Conservation (phyloP, 30 jellyfish, hydroid and myxozoan species). For the Mastigias papua region DNA sequence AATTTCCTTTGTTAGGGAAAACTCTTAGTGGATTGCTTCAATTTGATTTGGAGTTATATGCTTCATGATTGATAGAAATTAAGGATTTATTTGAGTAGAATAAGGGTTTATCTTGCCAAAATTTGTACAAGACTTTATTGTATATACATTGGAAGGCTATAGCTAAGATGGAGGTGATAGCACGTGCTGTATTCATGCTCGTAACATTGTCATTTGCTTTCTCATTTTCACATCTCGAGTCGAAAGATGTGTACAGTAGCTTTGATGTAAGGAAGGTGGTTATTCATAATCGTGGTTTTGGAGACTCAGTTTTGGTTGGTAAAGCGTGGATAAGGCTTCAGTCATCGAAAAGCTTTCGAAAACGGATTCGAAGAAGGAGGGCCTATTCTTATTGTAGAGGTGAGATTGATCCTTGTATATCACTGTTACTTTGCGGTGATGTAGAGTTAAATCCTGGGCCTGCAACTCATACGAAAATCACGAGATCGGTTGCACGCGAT, state of each 20-base stretch:
- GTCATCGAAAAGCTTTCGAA: too few species aligned
- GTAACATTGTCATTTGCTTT: background rate
- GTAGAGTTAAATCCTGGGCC: slow-evolving; percentile 11
- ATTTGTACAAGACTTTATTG: too few species aligned
- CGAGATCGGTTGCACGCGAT: background rate
- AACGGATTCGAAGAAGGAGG: slow-evolving; percentile 9
- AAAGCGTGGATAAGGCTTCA: background rate
- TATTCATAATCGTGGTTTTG: background rate
- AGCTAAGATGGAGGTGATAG: too few species aligned
- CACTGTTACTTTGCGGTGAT: slow-evolving; percentile 4
- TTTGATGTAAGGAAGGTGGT: background rate
- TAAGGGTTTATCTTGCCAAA: too few species aligned
- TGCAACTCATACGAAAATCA: background rate
- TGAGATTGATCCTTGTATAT: background rate
- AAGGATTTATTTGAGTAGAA: too few species aligned
- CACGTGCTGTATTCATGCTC: too few species aligned
- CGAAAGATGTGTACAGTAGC: background rate
- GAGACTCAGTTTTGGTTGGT: background rate
- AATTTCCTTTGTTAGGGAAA: too few species aligned
- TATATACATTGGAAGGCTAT: too few species aligned
- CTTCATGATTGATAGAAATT: too few species aligned
- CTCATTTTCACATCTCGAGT: background rate
- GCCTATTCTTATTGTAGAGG: background rate
- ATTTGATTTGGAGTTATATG: too few species aligned
- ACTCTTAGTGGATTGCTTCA: too few species aligned